Evolutionary conservation across 2,113 vertebrate species (phyloP).

Genomic region (Alligator sinensis): DNA sequence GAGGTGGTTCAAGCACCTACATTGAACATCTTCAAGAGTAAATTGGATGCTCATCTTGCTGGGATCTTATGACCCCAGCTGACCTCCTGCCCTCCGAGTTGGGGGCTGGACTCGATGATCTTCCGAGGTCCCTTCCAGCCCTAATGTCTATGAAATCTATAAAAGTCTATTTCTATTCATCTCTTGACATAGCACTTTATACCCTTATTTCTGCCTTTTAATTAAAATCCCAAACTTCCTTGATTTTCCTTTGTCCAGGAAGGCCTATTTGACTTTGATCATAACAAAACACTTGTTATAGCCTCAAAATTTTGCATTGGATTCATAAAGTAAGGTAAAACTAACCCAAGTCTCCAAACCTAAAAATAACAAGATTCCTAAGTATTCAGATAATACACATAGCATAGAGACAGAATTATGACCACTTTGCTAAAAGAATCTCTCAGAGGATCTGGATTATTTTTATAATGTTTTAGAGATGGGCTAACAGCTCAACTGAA

Average conservation of each 20-base stretch:
- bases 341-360: neutral
- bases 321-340: neutral
- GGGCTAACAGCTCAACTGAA: neutral
- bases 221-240: neutral
- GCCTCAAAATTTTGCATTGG: neutral
- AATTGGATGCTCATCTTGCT: too few relatives aligned
- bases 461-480: neutral
- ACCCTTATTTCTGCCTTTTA: neutral
- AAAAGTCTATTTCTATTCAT: neutral
- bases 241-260: slow-evolving; percentile 16
- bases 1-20: too few relatives aligned
- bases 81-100: too few relatives aligned
- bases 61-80: too few relatives aligned
- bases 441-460: neutral
- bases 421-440: neutral
- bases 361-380: neutral
- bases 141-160: too few relatives aligned
- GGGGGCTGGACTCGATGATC: too few relatives aligned
- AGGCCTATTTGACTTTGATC: neutral
- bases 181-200: neutral
- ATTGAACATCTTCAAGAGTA: too few relatives aligned
- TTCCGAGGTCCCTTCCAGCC: too few relatives aligned
- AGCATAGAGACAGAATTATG: neutral
- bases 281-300: neutral
- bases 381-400: neutral